phyloP scores from a whole-genome alignment of 1,140 invertebrate species.

The Drosophila serrata region DNA sequence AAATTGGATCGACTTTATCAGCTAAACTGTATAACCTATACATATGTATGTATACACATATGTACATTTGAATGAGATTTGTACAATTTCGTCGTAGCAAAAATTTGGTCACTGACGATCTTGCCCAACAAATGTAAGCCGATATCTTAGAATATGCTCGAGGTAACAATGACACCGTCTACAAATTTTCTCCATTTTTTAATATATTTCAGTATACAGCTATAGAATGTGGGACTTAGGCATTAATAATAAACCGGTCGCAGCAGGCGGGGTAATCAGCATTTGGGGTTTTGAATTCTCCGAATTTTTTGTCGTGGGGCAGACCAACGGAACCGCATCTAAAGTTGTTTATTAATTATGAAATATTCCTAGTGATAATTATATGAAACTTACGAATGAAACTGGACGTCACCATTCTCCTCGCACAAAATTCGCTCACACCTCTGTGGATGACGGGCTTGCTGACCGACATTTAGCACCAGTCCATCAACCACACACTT shows the following conservation, averaged over 20 bases:
- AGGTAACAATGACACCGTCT: background rate
- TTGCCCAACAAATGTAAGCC: background rate
- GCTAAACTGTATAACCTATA: background rate
- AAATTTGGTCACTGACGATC: background rate
- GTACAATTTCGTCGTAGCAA: background rate
- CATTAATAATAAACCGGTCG: conserved; percentile 22
- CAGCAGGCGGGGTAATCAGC: conserved; percentile 41
- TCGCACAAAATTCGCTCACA: conserved; percentile 23
- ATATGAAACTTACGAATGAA: conserved; percentile 26
- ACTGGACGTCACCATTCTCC: background rate
- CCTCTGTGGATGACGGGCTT: conserved; percentile 20
- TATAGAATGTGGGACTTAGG: background rate
- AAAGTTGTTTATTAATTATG: background rate
- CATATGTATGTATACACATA: background rate
- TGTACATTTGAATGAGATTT: background rate
- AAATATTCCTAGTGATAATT: background rate
- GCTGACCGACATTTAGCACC: conserved; percentile 16
- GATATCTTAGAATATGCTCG: background rate
- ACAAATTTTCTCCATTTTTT: background rate
- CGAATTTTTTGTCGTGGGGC: conserved; percentile 13
- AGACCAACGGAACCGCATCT: conserved; percentile 32
- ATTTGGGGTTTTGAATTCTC: conserved; percentile 14
- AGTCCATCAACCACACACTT: conserved; percentile 37
- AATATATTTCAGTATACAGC: background rate
- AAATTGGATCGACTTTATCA: background rate